These are phyloP conservation scores for Bedellia somnulentella DNA, from an alignment of 2,888 invertebrate species.

Conservation along the genomic window DNA sequence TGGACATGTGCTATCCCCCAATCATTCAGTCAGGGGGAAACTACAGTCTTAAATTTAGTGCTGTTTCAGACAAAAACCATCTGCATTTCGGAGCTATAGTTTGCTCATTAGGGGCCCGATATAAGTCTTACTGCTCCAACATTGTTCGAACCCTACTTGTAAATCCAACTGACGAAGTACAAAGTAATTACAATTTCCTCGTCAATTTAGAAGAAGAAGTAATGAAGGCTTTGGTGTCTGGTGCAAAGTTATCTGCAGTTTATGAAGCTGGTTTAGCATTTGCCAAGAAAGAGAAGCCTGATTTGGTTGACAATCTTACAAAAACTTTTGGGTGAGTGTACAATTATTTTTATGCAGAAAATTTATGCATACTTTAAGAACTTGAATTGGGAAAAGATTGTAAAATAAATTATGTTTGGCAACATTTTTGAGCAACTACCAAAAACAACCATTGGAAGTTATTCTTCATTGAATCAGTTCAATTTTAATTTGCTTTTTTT, in stretches of 20 bases:
- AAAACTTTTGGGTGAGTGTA: conserved; percentile 84
- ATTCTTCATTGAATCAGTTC: no score
- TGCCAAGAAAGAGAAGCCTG: conserved; percentile 85
- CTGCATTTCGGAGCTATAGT: conserved; percentile 96
- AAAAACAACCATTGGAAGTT: no score
- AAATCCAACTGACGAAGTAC: conserved; percentile 79
- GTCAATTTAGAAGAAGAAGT: conserved; percentile 89
- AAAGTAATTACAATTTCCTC: conserved; percentile 91
- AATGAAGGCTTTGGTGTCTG: conserved; percentile 79
- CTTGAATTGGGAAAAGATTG: no score
- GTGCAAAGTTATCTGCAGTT: conserved; percentile 81
- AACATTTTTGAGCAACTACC: no score
- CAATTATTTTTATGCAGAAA: no score
- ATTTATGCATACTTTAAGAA: no score
- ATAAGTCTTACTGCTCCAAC: conserved; percentile 98
- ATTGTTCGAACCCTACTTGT: conserved; percentile 95
- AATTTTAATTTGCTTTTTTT: no score
- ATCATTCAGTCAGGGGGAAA: conserved; percentile 99
- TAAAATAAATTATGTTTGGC: no score
- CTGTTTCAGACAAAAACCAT: conserved; percentile 89
- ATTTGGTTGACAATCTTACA: conserved; percentile 84
- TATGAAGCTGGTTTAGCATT: conserved; percentile 81
- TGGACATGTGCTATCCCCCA: conserved; percentile 98
- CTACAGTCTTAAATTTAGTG: conserved; percentile 96
- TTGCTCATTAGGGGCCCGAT: conserved; percentile 91